Base-by-base conservation (phyloP, 1,140 invertebrate species). In the Sycophila sp. region DNA sequence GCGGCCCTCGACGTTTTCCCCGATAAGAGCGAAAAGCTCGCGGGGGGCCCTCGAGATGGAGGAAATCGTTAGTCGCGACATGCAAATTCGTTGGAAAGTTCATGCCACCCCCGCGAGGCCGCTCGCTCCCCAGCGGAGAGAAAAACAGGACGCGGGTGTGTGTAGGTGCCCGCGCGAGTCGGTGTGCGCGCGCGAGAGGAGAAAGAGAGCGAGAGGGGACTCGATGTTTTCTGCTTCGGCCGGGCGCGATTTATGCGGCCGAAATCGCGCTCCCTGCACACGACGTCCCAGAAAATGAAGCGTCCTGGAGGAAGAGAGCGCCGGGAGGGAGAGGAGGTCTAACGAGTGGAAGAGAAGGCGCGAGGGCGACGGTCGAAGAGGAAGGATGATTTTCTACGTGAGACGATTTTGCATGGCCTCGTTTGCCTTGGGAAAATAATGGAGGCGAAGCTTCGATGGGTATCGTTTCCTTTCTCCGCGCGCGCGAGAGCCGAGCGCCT, bases 1-100 rank as follows among this genome's bases (percentile, higher is more conserved):
- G n/a, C 19, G 10, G 2, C 42, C n/a, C n/a, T n/a, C n/a, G n/a
- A n/a, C n/a, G n/a, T n/a, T n/a, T n/a, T n/a, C n/a, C n/a, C n/a
- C 55, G 69, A 71, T 71, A 75, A 73, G 73, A 66, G 68, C 63
- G 71, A 76, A 76, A 76, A 76, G 71, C 75, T 77, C 73, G 73
- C 42, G 62, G 38, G 72, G 66, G 72, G 71, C 63, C 65, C 75
- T 75, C 73, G 72, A 76, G 74, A 72, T 69, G 74, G 58, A 77
- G 76, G 76, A 79, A 79, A 77, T 79, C 77, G 76, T 79, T 79
- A 77, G 73, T 74, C 69, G 71, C 73, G 73, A 77, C 77, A 79
- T 79, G 75, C 77, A 79, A 77, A 79, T 79, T 79, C 75, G 75
- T 75, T 74, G 72, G 62, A 77, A 75, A 77, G 71, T 59, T 75